phyloP scores from a whole-genome alignment of 2,888 invertebrate genomes.

The Tridacna gigas region DNA sequence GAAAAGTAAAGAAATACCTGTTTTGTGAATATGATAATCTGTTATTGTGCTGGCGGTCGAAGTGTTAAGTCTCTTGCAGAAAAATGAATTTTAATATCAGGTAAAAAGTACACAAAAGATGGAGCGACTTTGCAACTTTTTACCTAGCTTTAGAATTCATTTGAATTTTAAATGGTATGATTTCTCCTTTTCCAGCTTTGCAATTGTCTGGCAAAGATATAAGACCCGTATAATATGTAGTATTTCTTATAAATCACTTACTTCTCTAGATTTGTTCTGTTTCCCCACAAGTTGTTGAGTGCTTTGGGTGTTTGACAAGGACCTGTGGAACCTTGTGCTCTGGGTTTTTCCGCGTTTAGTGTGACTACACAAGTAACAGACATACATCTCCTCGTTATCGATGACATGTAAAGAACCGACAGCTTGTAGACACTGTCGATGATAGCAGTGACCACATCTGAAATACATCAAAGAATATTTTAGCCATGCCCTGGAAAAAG shows the following conservation, averaged over 20 bases:
- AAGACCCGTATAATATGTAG: neutral
- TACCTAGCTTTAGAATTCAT: too few species aligned
- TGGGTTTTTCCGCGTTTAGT: slow-evolving; percentile 75
- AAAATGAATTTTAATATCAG: too few species aligned
- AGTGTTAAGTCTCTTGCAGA: too few species aligned
- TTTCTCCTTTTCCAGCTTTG: too few species aligned
- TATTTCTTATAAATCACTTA: slow-evolving; percentile 32
- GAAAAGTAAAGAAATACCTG: too few species aligned
- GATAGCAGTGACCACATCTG: slow-evolving; percentile 84
- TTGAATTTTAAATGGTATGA: too few species aligned
- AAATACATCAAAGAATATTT: neutral
- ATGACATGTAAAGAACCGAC: slow-evolving; percentile 77
- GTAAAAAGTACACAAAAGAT: too few species aligned
- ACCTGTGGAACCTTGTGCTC: slow-evolving; percentile 78
- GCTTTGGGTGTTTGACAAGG: slow-evolving; percentile 71
- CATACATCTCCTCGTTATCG: slow-evolving; percentile 80
- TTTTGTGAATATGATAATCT: too few species aligned
- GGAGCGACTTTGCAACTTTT: too few species aligned
- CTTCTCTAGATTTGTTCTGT: slow-evolving; percentile 70
- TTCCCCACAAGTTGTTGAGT: slow-evolving; percentile 49
- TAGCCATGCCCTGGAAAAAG: neutral
- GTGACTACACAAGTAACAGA: slow-evolving; percentile 81
- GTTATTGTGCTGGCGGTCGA: too few species aligned
- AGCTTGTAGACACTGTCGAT: slow-evolving; percentile 79
- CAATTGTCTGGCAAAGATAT: neutral